Conservation (phyloP, 2,113 vertebrate genomes). For the Alouatta palliata region DNA sequence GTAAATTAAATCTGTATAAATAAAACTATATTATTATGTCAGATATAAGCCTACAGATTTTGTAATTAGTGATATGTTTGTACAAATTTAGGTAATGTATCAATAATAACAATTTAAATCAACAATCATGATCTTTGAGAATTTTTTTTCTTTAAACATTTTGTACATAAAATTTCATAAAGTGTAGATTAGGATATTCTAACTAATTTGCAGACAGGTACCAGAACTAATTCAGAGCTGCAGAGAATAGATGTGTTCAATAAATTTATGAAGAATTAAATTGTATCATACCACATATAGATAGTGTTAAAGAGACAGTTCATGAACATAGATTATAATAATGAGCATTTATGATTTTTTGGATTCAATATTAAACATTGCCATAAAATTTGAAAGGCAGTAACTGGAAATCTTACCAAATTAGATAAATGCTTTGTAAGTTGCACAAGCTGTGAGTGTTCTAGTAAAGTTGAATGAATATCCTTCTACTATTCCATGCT, state of each 20-base stretch:
- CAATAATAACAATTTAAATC: neutral
- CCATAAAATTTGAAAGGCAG: neutral
- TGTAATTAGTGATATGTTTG: neutral
- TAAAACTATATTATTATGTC: neutral
- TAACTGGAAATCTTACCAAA: neutral
- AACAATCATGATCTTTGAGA: neutral
- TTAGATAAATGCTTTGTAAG: neutral
- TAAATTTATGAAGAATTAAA: neutral
- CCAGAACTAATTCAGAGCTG: neutral
- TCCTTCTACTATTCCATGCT: neutral
- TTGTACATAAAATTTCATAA: neutral
- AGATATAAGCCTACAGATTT: neutral
- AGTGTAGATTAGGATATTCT: neutral
- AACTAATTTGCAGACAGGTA: neutral
- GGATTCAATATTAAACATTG: neutral
- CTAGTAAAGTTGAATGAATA: neutral
- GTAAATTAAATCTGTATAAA: neutral
- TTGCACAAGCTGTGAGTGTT: neutral
- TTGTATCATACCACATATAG: neutral
- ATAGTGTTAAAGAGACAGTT: neutral
- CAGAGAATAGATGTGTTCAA: neutral
- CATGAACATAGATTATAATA: neutral
- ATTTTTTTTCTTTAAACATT: neutral
- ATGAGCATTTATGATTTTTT: neutral
- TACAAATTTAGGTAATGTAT: neutral